Percentiles rank a stretch among this genome's conserved stretches.
Evolutionary conservation across 2,113 vertebrate genomes (phyloP).

Genomic region (Panurus biarmicus): DNA sequence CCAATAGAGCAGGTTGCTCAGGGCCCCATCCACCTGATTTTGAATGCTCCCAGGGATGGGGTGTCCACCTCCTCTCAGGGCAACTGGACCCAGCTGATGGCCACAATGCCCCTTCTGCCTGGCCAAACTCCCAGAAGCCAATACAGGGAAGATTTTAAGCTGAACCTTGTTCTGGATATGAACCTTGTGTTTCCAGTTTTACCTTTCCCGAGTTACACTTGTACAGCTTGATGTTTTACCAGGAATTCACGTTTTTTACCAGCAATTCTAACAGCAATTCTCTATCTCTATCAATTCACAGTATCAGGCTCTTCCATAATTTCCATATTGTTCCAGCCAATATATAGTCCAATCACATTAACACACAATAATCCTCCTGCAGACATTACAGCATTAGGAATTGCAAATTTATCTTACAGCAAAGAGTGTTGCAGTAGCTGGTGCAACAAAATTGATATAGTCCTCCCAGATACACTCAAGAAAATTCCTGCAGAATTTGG

Average conservation of each 20-base stretch:
- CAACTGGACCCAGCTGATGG: background rate
- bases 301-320: background rate
- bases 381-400: conserved; percentile 12
- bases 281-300: too few relatives aligned
- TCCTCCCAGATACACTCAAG: background rate
- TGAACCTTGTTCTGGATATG: background rate
- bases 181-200: background rate
- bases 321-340: background rate
- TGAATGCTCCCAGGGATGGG: background rate
- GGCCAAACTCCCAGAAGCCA: background rate
- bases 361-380: background rate
- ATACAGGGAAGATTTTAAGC: background rate
- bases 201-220: background rate
- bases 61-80: accelerated
- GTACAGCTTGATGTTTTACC: background rate
- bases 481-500: background rate
- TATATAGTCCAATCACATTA: background rate
- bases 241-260: background rate
- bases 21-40: background rate
- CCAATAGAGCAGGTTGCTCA: background rate
- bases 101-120: background rate
- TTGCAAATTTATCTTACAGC: background rate
- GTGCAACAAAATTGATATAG: background rate
- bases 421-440: background rate
- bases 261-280: too few relatives aligned